Percentiles rank a stretch among this genome's conserved stretches.
Conservation (phyloP, 2,888 invertebrate genomes). For the Quadroppia sp. region DNA sequence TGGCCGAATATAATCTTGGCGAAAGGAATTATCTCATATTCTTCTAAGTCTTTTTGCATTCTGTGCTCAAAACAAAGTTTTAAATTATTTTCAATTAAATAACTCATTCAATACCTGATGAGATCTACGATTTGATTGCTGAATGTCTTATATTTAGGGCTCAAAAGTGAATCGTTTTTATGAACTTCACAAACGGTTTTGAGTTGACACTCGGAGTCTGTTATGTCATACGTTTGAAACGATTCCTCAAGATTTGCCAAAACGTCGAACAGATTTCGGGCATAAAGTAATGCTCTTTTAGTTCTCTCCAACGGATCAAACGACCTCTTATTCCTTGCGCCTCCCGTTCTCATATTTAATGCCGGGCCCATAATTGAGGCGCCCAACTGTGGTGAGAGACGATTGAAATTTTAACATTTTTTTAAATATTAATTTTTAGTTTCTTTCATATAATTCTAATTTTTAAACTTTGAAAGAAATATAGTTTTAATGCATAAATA, state of each 20-base stretch:
- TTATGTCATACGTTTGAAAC: constrained; percentile 8
- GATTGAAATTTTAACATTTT: constrained; percentile 1
- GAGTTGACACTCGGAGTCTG: constrained; percentile 21
- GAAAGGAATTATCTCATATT: constrained; percentile 29
- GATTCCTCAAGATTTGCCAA: constrained; percentile 32
- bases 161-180: not conserved
- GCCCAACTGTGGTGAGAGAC: constrained; percentile 11
- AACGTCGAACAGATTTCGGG: constrained; percentile 30
- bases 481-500: too few relatives aligned
- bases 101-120: not conserved
- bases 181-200: constrained; percentile 37
- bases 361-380: constrained; percentile 10
- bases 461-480: too few relatives aligned
- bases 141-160: not conserved
- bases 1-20: constrained; percentile 26
- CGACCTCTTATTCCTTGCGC: constrained; percentile 20
- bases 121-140: not conserved
- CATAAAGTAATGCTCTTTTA: constrained; percentile 19
- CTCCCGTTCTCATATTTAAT: not conserved
- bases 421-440: not conserved
- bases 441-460: not conserved
- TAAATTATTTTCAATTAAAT: not conserved
- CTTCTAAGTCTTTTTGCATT: constrained; percentile 25
- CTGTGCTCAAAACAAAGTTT: not conserved
- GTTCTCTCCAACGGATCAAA: constrained; percentile 1